Evolutionary conservation across 2,113 vertebrate species (phyloP), one percentile per base, ranked within the genome.

Genomic region (Bagarius yarrelli): DNA sequence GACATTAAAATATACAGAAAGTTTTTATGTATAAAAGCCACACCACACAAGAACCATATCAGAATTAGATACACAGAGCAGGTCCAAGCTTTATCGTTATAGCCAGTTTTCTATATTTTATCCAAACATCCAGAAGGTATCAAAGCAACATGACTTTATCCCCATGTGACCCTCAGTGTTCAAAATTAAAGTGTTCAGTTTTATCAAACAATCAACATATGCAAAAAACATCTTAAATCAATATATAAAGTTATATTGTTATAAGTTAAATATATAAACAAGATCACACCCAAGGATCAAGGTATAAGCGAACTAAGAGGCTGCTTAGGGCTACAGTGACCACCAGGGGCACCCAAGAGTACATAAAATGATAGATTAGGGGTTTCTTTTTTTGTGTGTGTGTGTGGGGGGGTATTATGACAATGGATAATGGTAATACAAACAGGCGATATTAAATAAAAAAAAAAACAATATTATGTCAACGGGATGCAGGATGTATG

Each of bases 1-100:
- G 25, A 27, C 8, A n/a, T 85, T 87, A 86, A 89, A 90, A 88
- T 50, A 61, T 88, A 91, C 90, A 91, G 84, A 85, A 79, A 86
- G 55, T 52, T 69, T 57, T 79, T 57, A 79, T 52, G 70, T 47
- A 32, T 32, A n/a, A 1, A 1, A 18, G 2, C 36, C 12, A 25
- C 5, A 40, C 64, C 40, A 21, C 64, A 67, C 21, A 1, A n/a
- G 21, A 12, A 67, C 23, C 3, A 70, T 16, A 16, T 70, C 25
- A 70, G 67, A 47, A 70, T 44, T 25, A 8, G 36, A 36, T 67
- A 44, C 36, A 67, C 12, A 67, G 66, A 69, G 13, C 66, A 47
- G 40, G 36, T 69, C 66, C 44, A 23, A 47, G 23, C 21, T 66
- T 25, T 15, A 69, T 15, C 13, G 36, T 15, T 69, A 44, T 8